These are phyloP conservation scores for Atta texana DNA, from an alignment of 1,140 invertebrate genomes.

Conservation along the genomic window DNA sequence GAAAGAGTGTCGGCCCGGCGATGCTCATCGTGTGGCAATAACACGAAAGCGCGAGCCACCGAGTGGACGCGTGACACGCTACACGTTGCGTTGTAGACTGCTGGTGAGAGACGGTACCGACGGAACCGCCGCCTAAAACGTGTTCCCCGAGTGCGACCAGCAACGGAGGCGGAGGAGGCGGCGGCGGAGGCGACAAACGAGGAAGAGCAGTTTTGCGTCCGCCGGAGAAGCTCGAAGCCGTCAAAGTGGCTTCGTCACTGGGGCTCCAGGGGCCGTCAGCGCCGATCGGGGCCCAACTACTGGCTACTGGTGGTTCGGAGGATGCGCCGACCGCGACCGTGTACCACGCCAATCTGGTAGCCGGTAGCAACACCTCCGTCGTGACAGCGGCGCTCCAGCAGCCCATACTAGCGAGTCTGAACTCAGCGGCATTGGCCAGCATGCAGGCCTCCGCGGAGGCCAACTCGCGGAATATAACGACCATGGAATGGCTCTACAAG, in stretches of 20 bases:
- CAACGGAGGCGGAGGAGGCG: slow-evolving; percentile 55
- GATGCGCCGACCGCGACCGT: slow-evolving; percentile 83
- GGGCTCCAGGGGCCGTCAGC: slow-evolving; percentile 86
- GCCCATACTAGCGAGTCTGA: slow-evolving; percentile 82
- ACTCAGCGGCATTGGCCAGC: slow-evolving; percentile 87
- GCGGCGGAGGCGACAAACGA: slow-evolving; percentile 69
- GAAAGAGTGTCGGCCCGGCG: slow-evolving; percentile 36
- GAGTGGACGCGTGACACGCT: slow-evolving; percentile 51
- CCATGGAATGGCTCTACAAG: slow-evolving; percentile 98
- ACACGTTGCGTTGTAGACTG: slow-evolving; percentile 34
- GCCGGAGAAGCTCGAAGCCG: slow-evolving; percentile 84
- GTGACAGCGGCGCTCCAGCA: slow-evolving; percentile 84
- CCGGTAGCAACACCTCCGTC: slow-evolving; percentile 84
- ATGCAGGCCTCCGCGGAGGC: slow-evolving; percentile 91
- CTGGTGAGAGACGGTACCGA: slow-evolving; percentile 70
- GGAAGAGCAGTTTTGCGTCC: slow-evolving; percentile 81
- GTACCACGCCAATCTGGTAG: slow-evolving; percentile 85
- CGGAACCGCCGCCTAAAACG: slow-evolving; percentile 71
- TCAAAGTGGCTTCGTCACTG: slow-evolving; percentile 87
- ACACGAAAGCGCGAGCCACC: slow-evolving; percentile 54
- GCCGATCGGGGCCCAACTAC: slow-evolving; percentile 85
- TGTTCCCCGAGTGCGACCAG: slow-evolving; percentile 57
- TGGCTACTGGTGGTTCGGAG: slow-evolving; percentile 82
- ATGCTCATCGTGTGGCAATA: slow-evolving; percentile 45
- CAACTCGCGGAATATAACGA: slow-evolving; percentile 89